Conservation (phyloP, 2,888 invertebrate genomes). For the Syrista parreyssii region DNA sequence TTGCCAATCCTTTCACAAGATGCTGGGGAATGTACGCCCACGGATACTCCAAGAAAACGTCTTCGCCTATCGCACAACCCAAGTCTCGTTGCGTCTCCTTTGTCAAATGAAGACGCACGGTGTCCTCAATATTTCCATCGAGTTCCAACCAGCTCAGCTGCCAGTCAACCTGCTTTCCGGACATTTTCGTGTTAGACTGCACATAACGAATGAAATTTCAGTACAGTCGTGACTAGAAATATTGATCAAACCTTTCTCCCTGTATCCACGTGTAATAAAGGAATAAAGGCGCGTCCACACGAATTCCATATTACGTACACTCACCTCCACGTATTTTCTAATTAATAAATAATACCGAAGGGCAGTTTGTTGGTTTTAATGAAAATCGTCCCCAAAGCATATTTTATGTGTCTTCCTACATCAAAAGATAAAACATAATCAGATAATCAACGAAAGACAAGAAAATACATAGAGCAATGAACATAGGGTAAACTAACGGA, state of each 20-base stretch:
- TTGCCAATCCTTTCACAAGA: conserved; percentile 27
- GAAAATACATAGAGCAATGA: background rate
- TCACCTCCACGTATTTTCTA: background rate
- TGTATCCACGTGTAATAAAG: background rate
- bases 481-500: background rate
- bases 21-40: conserved; percentile 52
- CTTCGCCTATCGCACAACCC: conserved; percentile 49
- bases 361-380: background rate
- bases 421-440: background rate
- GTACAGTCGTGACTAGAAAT: background rate
- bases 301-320: background rate
- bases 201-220: background rate
- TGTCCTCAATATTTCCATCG: conserved; percentile 48
- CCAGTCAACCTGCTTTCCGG: conserved; percentile 35
- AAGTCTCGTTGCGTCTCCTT: conserved; percentile 43
- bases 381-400: background rate
- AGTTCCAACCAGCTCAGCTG: conserved; percentile 45
- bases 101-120: conserved; percentile 44
- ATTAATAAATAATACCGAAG: background rate
- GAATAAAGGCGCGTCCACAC: background rate
- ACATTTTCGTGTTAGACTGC: conserved; percentile 27
- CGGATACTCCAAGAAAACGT: conserved; percentile 59
- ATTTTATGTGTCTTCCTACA: background rate
- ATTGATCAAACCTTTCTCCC: background rate
- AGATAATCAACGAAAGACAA: background rate